A percentile compares a stretch with the other conserved stretches of the same genome.
These are phyloP conservation scores for Remorina albescens DNA, from an alignment of 2,797 vertebrate genomes.

Conservation along the genomic window DNA sequence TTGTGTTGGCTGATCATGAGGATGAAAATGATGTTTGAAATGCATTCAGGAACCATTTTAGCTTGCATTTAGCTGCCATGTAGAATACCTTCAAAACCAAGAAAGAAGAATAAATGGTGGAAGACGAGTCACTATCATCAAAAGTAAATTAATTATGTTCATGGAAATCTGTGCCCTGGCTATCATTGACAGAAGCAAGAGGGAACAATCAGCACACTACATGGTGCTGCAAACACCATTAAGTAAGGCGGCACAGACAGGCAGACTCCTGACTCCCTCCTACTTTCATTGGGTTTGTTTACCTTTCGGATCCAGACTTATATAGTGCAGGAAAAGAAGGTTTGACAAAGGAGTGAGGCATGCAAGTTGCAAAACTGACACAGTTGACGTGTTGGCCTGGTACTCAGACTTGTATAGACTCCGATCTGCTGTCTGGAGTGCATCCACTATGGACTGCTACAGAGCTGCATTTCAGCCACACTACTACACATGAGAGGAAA, in stretches of 20 bases:
- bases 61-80: constrained; percentile 47
- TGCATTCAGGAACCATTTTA: constrained; percentile 43
- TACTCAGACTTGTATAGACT: constrained; percentile 11
- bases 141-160: constrained; percentile 78
- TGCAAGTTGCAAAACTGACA: not conserved
- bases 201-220: constrained; percentile 48
- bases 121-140: constrained; percentile 65
- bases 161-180: constrained; percentile 55
- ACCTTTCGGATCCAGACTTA: constrained; percentile 47
- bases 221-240: constrained; percentile 59
- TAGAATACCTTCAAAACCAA: constrained; percentile 32
- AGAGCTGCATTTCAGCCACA: constrained; percentile 53
- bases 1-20: constrained; percentile 27
- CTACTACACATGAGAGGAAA: constrained; percentile 64
- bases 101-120: constrained; percentile 14
- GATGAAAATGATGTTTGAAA: constrained; percentile 56
- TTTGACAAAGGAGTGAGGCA: constrained; percentile 20
- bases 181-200: constrained; percentile 65
- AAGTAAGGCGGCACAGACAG: constrained; percentile 57
- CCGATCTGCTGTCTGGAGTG: constrained; percentile 13
- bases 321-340: constrained; percentile 29
- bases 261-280: constrained; percentile 46
- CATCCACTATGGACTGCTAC: constrained; percentile 25
- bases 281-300: constrained; percentile 52
- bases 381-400: not conserved